Conservation (phyloP, 2,797 vertebrate genomes). For the Pseudochirops cupreus region DNA sequence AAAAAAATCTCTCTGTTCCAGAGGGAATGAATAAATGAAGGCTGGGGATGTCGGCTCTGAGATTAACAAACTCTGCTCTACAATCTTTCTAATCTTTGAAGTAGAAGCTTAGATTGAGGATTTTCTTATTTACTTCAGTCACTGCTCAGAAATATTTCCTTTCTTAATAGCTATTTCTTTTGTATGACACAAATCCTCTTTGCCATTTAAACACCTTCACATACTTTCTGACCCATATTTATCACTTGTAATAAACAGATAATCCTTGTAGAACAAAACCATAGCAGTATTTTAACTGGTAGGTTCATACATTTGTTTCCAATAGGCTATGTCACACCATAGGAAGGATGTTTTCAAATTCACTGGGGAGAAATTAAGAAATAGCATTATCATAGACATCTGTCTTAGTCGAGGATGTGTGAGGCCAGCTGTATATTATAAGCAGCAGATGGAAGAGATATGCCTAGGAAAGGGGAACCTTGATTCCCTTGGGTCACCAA, state of each 20-base stretch:
- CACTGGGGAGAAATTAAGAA: constrained; percentile 66
- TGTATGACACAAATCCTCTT: constrained; percentile 22
- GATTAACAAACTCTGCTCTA: not conserved
- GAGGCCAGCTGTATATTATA: constrained; percentile 65
- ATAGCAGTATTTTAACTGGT: constrained; percentile 8
- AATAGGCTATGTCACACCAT: constrained; percentile 53
- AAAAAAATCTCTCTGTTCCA: not conserved
- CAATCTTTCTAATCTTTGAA: constrained; percentile 27
- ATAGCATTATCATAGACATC: constrained; percentile 44
- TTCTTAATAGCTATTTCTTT: constrained; percentile 11
- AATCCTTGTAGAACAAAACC: constrained; percentile 45
- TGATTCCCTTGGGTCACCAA: constrained; percentile 34
- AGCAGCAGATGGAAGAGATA: constrained; percentile 55
- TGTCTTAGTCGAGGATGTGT: constrained; percentile 59
- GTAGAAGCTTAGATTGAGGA: not conserved
- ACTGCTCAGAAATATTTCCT: constrained; percentile 15
- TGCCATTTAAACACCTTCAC: constrained; percentile 25
- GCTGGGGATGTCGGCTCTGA: not conserved
- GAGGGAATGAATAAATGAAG: not conserved
- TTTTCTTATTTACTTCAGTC: constrained; percentile 18
- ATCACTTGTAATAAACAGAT: constrained; percentile 49
- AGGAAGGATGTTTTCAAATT: constrained; percentile 69
- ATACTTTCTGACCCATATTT: constrained; percentile 28
- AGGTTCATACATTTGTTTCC: constrained; percentile 67
- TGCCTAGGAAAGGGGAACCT: constrained; percentile 46